Percentiles rank a stretch among this genome's conserved stretches.
Evolutionary conservation across 2,888 invertebrate genomes (phyloP).

Genomic region (Lissocephala sabroskyi): DNA sequence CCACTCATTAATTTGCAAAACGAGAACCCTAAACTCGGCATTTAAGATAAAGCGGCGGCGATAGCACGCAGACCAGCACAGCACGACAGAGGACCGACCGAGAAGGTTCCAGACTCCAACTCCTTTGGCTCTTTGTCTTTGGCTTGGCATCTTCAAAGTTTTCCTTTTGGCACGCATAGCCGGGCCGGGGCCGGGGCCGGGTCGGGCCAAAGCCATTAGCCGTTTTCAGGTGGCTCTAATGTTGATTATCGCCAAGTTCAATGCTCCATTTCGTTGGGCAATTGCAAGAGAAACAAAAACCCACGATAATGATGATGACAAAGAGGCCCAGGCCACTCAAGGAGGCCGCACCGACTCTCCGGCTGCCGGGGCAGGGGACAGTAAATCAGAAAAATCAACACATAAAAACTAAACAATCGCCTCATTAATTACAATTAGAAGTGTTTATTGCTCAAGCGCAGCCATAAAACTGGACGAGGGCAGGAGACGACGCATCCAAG

Average conservation of each 20-base stretch:
- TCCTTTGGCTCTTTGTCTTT: neutral
- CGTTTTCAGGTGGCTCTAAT: neutral
- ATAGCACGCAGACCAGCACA: conserved; percentile 26
- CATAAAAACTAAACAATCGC: conserved; percentile 60
- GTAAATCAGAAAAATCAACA: conserved; percentile 50
- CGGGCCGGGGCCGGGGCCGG: no score
- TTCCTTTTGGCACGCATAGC: neutral
- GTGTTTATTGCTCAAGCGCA: conserved; percentile 57
- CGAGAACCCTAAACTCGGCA: conserved; percentile 50
- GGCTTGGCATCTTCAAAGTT: conserved; percentile 14
- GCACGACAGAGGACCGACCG: neutral
- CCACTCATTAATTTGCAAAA: conserved; percentile 48
- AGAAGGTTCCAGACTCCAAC: no score
- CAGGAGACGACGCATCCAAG: conserved; percentile 13
- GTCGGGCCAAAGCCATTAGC: neutral
- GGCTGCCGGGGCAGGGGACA: conserved; percentile 16
- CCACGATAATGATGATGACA: conserved; percentile 10
- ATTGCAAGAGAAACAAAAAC: no score
- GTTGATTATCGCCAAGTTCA: conserved; percentile 31
- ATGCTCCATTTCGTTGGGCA: conserved; percentile 46
- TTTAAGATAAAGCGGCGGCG: conserved; percentile 57
- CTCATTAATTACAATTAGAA: conserved; percentile 66
- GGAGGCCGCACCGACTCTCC: neutral
- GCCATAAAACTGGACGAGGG: conserved; percentile 38
- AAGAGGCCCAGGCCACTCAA: conserved; percentile 5